phyloP scores from a whole-genome alignment of 2,888 invertebrate genomes.

The Limnephilus marmoratus region DNA sequence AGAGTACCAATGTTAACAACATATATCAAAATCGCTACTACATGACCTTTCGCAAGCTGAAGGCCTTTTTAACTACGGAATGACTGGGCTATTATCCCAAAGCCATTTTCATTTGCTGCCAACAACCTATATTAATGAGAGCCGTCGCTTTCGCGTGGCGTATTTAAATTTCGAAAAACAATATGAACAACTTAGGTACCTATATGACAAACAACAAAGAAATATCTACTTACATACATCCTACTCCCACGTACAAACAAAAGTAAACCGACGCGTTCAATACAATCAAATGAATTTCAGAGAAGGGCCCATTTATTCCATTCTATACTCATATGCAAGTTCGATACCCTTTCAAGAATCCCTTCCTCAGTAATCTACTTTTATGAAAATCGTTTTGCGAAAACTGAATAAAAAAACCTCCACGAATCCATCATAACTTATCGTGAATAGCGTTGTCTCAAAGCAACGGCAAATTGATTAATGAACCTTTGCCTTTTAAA shows the following conservation, averaged over 20 bases:
- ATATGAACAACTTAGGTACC: neutral
- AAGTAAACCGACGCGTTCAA: neutral
- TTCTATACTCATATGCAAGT: neutral
- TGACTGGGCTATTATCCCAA: too few relatives aligned
- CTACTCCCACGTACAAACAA: neutral
- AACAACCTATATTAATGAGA: neutral
- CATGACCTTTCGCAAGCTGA: too few relatives aligned
- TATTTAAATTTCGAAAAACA: neutral
- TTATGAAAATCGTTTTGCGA: neutral
- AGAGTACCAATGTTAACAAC: too few relatives aligned
- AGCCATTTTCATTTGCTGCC: neutral
- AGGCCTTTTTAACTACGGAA: too few relatives aligned
- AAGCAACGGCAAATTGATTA: conserved; percentile 20
- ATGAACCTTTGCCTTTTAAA: conserved; percentile 13
- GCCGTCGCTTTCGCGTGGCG: neutral
- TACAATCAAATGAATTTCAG: neutral
- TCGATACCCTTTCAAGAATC: neutral
- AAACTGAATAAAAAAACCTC: neutral
- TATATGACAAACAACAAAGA: neutral
- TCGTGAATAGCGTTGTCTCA: conserved; percentile 9
- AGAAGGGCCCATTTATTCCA: neutral
- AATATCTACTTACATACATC: neutral
- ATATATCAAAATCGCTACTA: too few relatives aligned
- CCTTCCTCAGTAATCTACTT: neutral
- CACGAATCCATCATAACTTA: neutral